Evolutionary conservation across 53 echinoderm and acorn worm genomes (phyloP).

Genomic region (Hippasteria phrygiana): DNA sequence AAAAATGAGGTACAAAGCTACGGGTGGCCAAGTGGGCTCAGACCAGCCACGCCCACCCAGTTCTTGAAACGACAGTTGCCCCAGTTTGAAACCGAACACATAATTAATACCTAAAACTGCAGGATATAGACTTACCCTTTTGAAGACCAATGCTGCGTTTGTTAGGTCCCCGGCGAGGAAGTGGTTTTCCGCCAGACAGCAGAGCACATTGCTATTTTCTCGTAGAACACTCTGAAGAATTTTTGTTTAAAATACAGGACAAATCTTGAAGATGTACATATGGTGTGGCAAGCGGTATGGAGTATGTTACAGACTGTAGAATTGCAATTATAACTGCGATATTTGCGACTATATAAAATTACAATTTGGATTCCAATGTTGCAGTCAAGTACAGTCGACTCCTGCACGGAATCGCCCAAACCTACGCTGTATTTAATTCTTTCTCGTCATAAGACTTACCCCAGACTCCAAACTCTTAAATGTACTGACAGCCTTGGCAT

Average conservation of each 20-base stretch:
- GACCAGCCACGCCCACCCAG: too few species aligned
- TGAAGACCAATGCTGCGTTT: constrained; percentile 83
- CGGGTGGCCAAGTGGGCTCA: too few species aligned
- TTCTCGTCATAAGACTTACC: constrained; percentile 62
- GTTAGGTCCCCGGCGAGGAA: constrained; percentile 92
- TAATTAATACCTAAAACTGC: too few species aligned
- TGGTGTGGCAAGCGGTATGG: too few species aligned
- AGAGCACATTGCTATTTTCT: constrained; percentile 90
- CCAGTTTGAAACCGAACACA: background rate
- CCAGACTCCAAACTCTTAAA: constrained; percentile 87
- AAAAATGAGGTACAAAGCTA: too few species aligned
- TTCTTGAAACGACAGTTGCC: too few species aligned
- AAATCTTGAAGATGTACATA: too few species aligned
- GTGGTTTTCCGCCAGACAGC: constrained; percentile 94
- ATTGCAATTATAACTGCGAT: too few species aligned
- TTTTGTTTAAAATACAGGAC: too few species aligned
- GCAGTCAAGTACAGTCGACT: background rate
- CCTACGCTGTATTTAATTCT: background rate
- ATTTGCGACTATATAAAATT: too few species aligned
- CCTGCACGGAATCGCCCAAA: background rate
- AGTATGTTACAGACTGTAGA: too few species aligned
- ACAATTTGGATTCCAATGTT: too few species aligned
- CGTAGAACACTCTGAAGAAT: constrained; percentile 82
- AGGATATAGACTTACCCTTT: constrained; percentile 64
- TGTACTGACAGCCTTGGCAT: constrained; percentile 92